A percentile compares a stretch with the other conserved stretches of the same genome.
Evolutionary conservation across 2,888 invertebrate species (phyloP).

Genomic region (Drosophila barbarae): DNA sequence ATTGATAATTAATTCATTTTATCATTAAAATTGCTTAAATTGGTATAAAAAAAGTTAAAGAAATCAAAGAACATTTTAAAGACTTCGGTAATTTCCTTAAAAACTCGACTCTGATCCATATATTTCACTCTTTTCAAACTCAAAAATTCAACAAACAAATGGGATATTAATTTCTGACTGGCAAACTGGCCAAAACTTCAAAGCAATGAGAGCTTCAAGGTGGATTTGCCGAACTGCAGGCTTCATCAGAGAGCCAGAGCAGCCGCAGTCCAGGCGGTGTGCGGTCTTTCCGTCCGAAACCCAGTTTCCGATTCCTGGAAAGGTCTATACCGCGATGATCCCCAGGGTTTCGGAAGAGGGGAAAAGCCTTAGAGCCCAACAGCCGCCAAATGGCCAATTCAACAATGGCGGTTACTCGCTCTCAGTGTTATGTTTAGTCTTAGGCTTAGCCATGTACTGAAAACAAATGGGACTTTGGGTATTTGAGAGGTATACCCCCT

Average conservation of each 20-base stretch:
- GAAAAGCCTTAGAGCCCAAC: slow-evolving; percentile 1
- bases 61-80: neutral
- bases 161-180: slow-evolving; percentile 23
- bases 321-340: slow-evolving; percentile 15
- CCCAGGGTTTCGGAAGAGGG: neutral
- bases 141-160: slow-evolving; percentile 3
- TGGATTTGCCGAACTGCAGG: slow-evolving; percentile 22
- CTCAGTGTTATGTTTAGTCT: slow-evolving; percentile 17
- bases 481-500: slow-evolving; percentile 5
- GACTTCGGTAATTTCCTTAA: neutral
- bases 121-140: no score
- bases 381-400: slow-evolving; percentile 15
- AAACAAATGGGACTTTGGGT: slow-evolving; percentile 1
- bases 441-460: slow-evolving; percentile 26
- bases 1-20: no score
- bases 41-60: no score
- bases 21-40: no score
- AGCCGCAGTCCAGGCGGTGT: slow-evolving; percentile 25
- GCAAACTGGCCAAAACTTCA: slow-evolving; percentile 15
- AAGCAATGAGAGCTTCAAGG: slow-evolving; percentile 26
- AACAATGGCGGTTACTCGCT: slow-evolving; percentile 30
- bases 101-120: neutral
- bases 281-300: slow-evolving; percentile 22
- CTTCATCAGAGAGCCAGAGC: neutral
- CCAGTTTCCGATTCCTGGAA: slow-evolving; percentile 38